Percentiles rank a stretch among this genome's conserved stretches.
phyloP scores from a whole-genome alignment of 2,797 vertebrate species.

The Anguilla obscura region DNA sequence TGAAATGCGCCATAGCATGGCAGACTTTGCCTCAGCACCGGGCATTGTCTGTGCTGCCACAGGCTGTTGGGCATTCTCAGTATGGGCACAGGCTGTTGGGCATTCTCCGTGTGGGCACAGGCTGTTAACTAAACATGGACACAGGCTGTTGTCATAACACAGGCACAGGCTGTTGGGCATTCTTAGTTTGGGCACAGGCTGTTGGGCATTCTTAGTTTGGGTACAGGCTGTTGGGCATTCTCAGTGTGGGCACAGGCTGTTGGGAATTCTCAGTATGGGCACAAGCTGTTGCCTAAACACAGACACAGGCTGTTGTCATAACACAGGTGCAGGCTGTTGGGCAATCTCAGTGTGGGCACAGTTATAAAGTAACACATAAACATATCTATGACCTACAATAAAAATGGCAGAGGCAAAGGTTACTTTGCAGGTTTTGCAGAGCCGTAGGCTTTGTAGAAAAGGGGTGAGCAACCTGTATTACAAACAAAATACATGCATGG shows the following conservation, averaged over 20 bases:
- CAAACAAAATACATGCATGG: too few species aligned
- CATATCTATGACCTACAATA: background rate
- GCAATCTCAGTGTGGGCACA: too few species aligned
- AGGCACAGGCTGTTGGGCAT: background rate
- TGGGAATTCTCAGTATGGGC: background rate
- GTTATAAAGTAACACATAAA: background rate
- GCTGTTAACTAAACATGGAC: background rate
- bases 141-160: too few species aligned
- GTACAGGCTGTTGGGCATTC: background rate
- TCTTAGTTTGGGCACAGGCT: too few species aligned
- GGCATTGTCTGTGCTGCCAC: background rate
- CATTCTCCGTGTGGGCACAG: background rate
- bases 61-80: background rate
- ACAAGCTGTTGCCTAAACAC: too few species aligned
- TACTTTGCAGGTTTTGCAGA: background rate
- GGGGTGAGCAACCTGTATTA: background rate
- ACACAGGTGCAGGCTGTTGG: background rate
- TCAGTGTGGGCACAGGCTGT: background rate
- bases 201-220: background rate
- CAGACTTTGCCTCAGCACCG: background rate
- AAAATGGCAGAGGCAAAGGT: background rate
- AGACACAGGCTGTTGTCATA: too few species aligned
- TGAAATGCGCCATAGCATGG: background rate
- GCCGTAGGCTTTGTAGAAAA: background rate
- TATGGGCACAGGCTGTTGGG: background rate